These are phyloP conservation scores for Bactericera cockerelli DNA, from an alignment of 1,140 invertebrate species.

Conservation along the genomic window DNA sequence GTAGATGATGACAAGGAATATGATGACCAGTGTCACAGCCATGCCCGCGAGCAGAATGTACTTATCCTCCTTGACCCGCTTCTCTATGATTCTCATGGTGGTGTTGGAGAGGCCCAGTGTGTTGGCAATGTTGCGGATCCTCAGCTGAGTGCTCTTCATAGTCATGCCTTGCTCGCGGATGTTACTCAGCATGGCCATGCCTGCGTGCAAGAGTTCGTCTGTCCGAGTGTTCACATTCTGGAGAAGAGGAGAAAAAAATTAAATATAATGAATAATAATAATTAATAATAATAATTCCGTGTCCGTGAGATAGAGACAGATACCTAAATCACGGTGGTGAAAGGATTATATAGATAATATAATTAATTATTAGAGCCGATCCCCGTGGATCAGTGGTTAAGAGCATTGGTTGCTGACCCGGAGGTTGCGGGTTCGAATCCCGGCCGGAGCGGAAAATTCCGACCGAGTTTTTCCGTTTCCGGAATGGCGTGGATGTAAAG, in stretches of 20 bases:
- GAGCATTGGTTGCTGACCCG: too few species aligned
- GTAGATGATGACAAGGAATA: conserved; percentile 69
- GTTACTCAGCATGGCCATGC: conserved; percentile 64
- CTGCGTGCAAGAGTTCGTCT: conserved; percentile 71
- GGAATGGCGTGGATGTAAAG: too few species aligned
- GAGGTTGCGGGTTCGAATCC: too few species aligned
- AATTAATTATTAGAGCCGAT: too few species aligned
- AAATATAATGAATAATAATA: too few species aligned
- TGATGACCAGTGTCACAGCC: conserved; percentile 66
- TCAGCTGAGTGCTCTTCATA: conserved; percentile 72
- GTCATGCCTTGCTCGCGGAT: conserved; percentile 67
- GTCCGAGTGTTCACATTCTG: conserved; percentile 66
- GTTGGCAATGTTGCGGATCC: conserved; percentile 79
- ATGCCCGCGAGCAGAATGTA: conserved; percentile 80
- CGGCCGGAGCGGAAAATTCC: too few species aligned
- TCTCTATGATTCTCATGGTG: conserved; percentile 88
- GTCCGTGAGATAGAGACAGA: too few species aligned
- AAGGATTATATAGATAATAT: too few species aligned
- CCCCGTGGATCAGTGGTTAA: too few species aligned
- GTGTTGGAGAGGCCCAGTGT: conserved; percentile 91
- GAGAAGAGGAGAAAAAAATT: conserved; percentile 23
- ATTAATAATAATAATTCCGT: too few species aligned
- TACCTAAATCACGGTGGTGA: too few species aligned
- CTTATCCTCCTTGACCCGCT: conserved; percentile 75
- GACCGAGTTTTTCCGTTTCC: too few species aligned